Conservation (phyloP, 2,888 invertebrate genomes). For the Drosophila mayaguana region DNA sequence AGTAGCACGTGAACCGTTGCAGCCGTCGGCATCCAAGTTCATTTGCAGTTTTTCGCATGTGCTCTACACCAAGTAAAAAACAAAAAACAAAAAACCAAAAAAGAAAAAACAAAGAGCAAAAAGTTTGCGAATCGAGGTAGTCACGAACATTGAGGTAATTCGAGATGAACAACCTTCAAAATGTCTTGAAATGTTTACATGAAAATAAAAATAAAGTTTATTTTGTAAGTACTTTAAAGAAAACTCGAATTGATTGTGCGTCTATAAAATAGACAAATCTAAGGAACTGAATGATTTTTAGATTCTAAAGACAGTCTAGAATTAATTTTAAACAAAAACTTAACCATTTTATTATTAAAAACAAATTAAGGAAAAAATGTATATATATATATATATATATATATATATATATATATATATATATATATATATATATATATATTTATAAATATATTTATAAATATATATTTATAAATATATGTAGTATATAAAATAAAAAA, state of each 20-base stretch:
- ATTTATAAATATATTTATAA: no score
- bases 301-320: not conserved
- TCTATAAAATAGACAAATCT: not conserved
- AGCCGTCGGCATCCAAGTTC: slow-evolving; percentile 62
- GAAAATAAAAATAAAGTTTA: not conserved
- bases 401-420: no score
- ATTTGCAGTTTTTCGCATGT: slow-evolving; percentile 70
- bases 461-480: no score
- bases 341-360: no score
- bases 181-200: slow-evolving; percentile 11
- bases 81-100: not conserved
- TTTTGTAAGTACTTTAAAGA: slow-evolving; percentile 2
- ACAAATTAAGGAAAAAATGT: no score
- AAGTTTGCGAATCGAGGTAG: slow-evolving; percentile 36
- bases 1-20: slow-evolving; percentile 45
- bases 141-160: slow-evolving; percentile 50
- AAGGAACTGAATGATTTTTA: not conserved
- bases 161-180: slow-evolving; percentile 34
- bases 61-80: slow-evolving; percentile 35
- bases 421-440: no score
- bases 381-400: no score
- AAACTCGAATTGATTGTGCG: slow-evolving; percentile 6
- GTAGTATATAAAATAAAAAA: no score
- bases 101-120: slow-evolving; percentile 1
- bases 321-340: not conserved